Conservation (phyloP, 2,797 vertebrate genomes). For the Anguilla obscura region DNA sequence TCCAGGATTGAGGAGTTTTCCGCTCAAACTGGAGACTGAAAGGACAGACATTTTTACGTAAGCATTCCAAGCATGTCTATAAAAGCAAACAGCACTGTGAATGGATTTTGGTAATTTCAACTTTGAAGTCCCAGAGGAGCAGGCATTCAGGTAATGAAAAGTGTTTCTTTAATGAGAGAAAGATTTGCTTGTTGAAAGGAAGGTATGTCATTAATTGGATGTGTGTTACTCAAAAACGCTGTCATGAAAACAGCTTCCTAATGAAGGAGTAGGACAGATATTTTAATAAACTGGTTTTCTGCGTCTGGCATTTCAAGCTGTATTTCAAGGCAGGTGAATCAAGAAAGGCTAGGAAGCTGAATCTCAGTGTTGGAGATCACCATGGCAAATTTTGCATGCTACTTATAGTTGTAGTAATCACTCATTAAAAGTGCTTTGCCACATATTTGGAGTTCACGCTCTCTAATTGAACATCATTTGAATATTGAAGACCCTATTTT, state of each 20-base stretch:
- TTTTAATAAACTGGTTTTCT: conserved; percentile 29
- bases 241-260: conserved; percentile 25
- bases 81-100: conserved; percentile 4
- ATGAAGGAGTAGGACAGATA: background rate
- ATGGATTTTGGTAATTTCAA: conserved; percentile 52
- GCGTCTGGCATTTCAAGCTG: background rate
- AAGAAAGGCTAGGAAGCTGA: background rate
- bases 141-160: conserved; percentile 31
- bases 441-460: background rate
- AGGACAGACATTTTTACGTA: background rate
- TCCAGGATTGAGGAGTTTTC: background rate
- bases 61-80: conserved; percentile 5
- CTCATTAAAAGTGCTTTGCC: conserved; percentile 5
- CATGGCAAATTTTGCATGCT: conserved; percentile 18
- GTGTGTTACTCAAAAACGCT: background rate
- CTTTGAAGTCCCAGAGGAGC: conserved; percentile 24
- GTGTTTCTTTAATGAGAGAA: conserved; percentile 25
- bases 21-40: background rate
- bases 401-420: background rate
- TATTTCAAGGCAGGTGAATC: background rate
- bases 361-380: conserved; percentile 20
- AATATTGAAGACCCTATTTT: background rate
- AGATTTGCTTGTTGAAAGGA: conserved; percentile 22
- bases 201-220: conserved; percentile 24
- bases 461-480: background rate